Evolutionary conservation across 1,140 invertebrate species (phyloP), one percentile per base, ranked within the genome.

Genomic region (Cotesia glomerata): DNA sequence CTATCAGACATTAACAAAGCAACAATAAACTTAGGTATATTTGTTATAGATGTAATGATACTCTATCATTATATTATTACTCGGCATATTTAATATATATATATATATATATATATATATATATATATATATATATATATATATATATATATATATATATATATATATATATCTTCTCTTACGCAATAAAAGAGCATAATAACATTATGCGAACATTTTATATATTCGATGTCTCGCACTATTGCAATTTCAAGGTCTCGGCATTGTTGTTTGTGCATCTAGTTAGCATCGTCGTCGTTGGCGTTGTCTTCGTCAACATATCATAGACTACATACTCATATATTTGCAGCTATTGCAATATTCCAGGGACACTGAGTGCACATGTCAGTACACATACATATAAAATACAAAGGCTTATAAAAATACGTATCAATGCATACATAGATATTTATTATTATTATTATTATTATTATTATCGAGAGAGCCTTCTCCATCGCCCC

Each of bases 221-320:
- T 45, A 45, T 80, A 80, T 81, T 81, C 81, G 80, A 83, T 80
- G 76, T 79, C 75, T 83, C 78, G 78, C 76, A 78, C 76, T 78
- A 78, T 76, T 75, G 74, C 77, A 73, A 73, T 82, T 78, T 83
- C 85, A 86, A 86, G 85, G 85, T 84, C 83, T 76, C 59, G 73
- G 79, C 81, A 82, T 84, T 86, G 83, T 86, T 85, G 80, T 86
- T 85, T 86, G 82, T 80, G 80, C 80, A 78, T 74, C 74, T 76
- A 75, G 80, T 84, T 85, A 85, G 77, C 81, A 74, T 78, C 73
- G 75, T 67, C 70, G 70, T 64, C 56, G 26, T 69, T 14, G 52
- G 26, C 26, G 26, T 26, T 26, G 26, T 45, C 39, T 45, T 45
- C 39, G 39, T 45, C 39, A 45, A 11, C 39, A 45, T 45, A 45